Conservation (phyloP, 2,888 invertebrate genomes). For the Prionchulus punctatus region DNA sequence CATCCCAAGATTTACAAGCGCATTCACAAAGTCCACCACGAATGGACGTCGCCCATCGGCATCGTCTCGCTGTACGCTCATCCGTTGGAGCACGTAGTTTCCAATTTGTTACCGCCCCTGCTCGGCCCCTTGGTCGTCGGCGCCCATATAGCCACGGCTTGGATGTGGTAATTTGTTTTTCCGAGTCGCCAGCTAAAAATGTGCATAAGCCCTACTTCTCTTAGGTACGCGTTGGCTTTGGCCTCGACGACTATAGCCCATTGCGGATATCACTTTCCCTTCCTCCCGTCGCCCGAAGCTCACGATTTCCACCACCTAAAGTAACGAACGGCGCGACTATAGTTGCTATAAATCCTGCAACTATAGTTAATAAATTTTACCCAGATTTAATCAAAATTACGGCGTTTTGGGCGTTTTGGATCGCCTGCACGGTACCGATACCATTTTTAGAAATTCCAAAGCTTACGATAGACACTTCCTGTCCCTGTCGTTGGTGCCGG, state of each 20-base stretch:
- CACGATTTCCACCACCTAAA: constrained; percentile 75
- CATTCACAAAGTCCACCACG: constrained; percentile 69
- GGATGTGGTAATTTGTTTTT: too few species aligned
- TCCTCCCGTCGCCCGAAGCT: constrained; percentile 65
- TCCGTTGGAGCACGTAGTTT: constrained; percentile 51
- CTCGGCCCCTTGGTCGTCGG: constrained; percentile 47
- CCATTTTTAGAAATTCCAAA: constrained; percentile 52
- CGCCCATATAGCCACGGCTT: constrained; percentile 48
- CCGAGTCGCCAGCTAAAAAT: constrained; percentile 36
- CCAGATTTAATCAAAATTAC: constrained; percentile 64
- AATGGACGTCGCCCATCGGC: constrained; percentile 73
- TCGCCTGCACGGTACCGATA: constrained; percentile 63
- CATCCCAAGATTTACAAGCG: constrained; percentile 55
- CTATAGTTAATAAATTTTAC: constrained; percentile 13
- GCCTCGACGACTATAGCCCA: constrained; percentile 61
- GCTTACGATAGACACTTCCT: constrained; percentile 51
- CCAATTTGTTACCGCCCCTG: constrained; percentile 58
- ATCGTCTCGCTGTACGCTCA: constrained; percentile 63
- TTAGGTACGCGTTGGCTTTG: constrained; percentile 51
- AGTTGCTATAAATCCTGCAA: not conserved
- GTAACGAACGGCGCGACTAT: constrained; percentile 24
- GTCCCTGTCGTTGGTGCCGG: constrained; percentile 30
- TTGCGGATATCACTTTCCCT: constrained; percentile 67
- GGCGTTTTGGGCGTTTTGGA: constrained; percentile 65
- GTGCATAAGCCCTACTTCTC: not conserved